Percentiles rank a stretch among this genome's conserved stretches.
Conservation (phyloP, 2,888 invertebrate species). For the Aproaerema taeniolella region DNA sequence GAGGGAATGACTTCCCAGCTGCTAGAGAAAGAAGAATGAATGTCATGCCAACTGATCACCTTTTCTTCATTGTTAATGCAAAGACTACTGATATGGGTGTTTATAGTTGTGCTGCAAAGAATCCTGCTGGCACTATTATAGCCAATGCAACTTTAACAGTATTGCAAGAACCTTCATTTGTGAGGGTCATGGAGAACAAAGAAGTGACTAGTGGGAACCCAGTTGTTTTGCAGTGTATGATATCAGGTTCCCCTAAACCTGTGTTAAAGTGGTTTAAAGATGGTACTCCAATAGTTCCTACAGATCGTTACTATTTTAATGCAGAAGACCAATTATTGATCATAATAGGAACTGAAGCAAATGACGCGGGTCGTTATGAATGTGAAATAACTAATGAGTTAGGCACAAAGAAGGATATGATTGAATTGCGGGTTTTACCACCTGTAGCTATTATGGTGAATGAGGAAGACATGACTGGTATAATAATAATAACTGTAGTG, state of each 20-base stretch:
- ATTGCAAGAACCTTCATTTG: conserved; percentile 91
- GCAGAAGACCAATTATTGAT: conserved; percentile 92
- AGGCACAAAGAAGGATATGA: conserved; percentile 85
- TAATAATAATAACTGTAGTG: conserved; percentile 92
- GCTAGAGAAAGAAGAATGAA: conserved; percentile 95
- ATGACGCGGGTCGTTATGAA: conserved; percentile 91
- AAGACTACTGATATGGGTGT: conserved; percentile 93
- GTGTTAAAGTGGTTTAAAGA: conserved; percentile 91
- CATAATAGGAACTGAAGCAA: conserved; percentile 86
- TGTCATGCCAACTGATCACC: conserved; percentile 93
- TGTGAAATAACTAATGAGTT: conserved; percentile 93
- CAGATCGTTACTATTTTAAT: conserved; percentile 91
- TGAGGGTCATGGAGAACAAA: conserved; percentile 90
- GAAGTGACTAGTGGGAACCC: conserved; percentile 89
- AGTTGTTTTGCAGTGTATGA: conserved; percentile 92
- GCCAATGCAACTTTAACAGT: conserved; percentile 93
- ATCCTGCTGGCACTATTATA: conserved; percentile 90
- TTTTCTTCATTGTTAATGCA: conserved; percentile 94
- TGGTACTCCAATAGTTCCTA: conserved; percentile 81
- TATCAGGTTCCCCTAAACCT: conserved; percentile 90
- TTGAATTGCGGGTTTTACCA: conserved; percentile 84
- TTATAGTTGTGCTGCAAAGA: conserved; percentile 95
- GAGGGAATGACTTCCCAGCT: conserved; percentile 96
- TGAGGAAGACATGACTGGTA: conserved; percentile 89
- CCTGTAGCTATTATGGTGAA: conserved; percentile 73